phyloP scores from a whole-genome alignment of 1,140 invertebrate species.

The Drosophila repleta region DNA sequence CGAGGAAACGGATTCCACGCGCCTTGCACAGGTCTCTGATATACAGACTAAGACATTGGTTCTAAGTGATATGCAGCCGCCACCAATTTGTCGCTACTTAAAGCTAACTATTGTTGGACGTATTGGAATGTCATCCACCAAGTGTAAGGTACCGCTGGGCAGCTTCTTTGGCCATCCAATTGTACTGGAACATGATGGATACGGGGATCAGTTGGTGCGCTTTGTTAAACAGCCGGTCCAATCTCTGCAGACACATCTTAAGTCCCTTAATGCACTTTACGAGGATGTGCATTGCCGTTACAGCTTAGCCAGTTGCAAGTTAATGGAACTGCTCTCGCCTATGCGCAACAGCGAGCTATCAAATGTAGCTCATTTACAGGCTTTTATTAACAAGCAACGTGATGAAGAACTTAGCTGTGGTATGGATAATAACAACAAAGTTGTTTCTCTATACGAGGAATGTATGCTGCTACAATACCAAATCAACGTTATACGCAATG shows the following conservation, averaged over 20 bases:
- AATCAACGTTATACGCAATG: constrained; percentile 90
- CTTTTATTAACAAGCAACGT: constrained; percentile 89
- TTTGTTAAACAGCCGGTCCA: constrained; percentile 64
- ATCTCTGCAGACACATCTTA: constrained; percentile 69
- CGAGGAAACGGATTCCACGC: constrained; percentile 92
- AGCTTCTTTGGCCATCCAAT: constrained; percentile 96
- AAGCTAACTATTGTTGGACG: constrained; percentile 95
- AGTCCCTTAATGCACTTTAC: constrained; percentile 84
- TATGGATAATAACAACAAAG: constrained; percentile 87
- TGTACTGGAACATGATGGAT: constrained; percentile 88
- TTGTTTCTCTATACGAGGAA: constrained; percentile 92
- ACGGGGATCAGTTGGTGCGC: constrained; percentile 84
- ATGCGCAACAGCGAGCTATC: constrained; percentile 90
- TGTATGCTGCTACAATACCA: constrained; percentile 92
- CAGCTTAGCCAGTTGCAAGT: constrained; percentile 92
- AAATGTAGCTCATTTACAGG: constrained; percentile 91
- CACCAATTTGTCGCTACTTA: constrained; percentile 93
- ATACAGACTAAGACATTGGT: constrained; percentile 93
- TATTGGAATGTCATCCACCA: constrained; percentile 94
- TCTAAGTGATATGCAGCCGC: constrained; percentile 94
- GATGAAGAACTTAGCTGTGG: constrained; percentile 85
- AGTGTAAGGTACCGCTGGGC: constrained; percentile 95
- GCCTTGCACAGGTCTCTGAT: constrained; percentile 93
- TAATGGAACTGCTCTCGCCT: constrained; percentile 90
- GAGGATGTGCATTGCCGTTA: constrained; percentile 93